Evolutionary conservation across 2,797 vertebrate genomes (phyloP), one percentile per base, ranked within the genome.

Genomic region (Pitangus sulphuratus): DNA sequence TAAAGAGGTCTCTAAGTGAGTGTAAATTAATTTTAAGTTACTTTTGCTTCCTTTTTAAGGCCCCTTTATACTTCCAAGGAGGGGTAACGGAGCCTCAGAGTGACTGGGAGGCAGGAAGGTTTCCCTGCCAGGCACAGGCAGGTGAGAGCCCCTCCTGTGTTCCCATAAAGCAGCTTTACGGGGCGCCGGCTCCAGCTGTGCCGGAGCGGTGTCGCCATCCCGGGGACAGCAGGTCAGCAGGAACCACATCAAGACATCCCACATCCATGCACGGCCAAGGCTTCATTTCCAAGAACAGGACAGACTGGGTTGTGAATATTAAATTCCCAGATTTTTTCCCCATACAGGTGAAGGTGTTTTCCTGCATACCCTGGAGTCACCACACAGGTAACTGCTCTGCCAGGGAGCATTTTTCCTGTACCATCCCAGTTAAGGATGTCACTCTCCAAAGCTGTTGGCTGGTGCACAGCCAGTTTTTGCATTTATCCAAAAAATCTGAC

Each of bases 1-100:
- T 87, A 87, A 91, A 91, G 85, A 90, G 92, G 87, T 69, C 89
- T 94, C 84, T 89, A 83, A 95, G 90, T 88, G 89, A 92, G 89
- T 93, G 91, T 58, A 96, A 93, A 95, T 96, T 93, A 75, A 84
- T 92, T 82, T 62, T 42, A 71, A 95, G 89, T 78, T 71, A 33
- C 70, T 68, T 87, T 70, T 64, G 57, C 89, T 93, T 96, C 93
- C 89, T 85, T 90, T 89, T 92, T 71, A 90, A 93, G 71, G 95
- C 71, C 66, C 58, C 89, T 93, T 85, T 83, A 82, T 66, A 58
- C 71, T 82, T 75, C 71, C 53, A 75, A 15, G 4, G 35, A 54
- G 51, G 66, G 61, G 75, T 40, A 50, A 79, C 21, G 45, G 40
- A 88, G 62, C 68, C 58, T 50, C n/a, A 47, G 84, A 17, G 62